phyloP scores from a whole-genome alignment of 2,888 invertebrate genomes.

The Polymixis flavicincta region DNA sequence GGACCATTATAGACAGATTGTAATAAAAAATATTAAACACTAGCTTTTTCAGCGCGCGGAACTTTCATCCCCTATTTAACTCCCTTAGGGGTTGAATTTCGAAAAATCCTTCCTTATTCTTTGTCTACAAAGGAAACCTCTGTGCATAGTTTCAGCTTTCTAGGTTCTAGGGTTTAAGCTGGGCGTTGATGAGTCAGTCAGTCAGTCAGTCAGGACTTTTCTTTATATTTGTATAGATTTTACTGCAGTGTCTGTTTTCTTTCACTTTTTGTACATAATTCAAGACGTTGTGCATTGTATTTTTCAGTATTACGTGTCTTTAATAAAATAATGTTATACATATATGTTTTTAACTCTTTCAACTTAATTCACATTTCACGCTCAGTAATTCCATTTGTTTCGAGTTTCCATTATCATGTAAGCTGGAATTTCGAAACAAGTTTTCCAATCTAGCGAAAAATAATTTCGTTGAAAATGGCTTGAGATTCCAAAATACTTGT shows the following conservation, averaged over 20 bases:
- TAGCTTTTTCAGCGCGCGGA: too few species aligned
- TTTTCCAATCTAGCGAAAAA: conserved; percentile 35
- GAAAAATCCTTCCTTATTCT: too few species aligned
- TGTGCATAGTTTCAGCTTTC: too few species aligned
- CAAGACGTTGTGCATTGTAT: not conserved
- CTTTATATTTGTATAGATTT: too few species aligned
- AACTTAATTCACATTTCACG: conserved; percentile 6
- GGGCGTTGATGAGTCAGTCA: too few species aligned
- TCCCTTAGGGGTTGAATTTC: too few species aligned
- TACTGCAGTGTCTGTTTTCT: not conserved
- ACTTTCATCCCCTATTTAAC: too few species aligned
- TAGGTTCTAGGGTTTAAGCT: too few species aligned
- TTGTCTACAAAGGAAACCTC: too few species aligned
- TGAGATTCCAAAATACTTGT: conserved; percentile 26
- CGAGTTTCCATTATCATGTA: conserved; percentile 27
- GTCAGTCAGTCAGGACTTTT: too few species aligned
- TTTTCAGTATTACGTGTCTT: not conserved
- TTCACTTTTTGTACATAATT: conserved; percentile 10
- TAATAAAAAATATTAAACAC: too few species aligned
- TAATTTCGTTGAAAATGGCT: conserved; percentile 30
- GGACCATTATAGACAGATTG: too few species aligned
- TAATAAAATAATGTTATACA: conserved; percentile 9
- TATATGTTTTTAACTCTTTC: conserved; percentile 9
- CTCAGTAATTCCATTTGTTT: conserved; percentile 24
- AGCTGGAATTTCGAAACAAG: conserved; percentile 38